Conservation (phyloP, 92 coral and sea anemone genomes). For the Porites divaricata region DNA sequence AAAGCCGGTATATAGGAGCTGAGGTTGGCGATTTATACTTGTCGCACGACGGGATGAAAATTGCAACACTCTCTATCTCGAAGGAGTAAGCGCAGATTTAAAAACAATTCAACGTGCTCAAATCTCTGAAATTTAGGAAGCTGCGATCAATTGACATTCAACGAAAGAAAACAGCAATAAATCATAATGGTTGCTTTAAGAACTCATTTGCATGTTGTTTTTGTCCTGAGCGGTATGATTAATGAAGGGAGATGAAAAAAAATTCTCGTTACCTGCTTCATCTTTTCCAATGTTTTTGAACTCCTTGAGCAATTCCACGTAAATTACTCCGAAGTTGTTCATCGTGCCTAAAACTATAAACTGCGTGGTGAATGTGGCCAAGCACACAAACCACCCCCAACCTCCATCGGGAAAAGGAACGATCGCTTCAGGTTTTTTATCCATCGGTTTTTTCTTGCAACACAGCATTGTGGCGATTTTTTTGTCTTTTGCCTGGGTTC, state of each 20-base stretch:
- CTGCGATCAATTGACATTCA: background rate
- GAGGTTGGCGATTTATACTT: background rate
- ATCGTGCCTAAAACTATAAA: constrained; percentile 95
- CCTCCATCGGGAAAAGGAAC: constrained; percentile 97
- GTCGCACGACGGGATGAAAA: background rate
- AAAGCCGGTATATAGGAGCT: background rate
- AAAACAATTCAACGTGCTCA: too few species aligned
- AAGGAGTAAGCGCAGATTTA: background rate
- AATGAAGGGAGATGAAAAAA: background rate
- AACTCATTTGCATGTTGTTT: constrained; percentile 46
- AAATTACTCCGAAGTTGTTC: constrained; percentile 96
- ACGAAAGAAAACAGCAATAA: constrained; percentile 2
- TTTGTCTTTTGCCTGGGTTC: background rate
- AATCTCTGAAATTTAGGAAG: background rate
- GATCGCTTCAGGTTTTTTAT: constrained; percentile 70
- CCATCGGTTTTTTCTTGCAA: constrained; percentile 73
- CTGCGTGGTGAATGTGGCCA: constrained; percentile 90
- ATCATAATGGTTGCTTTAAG: constrained; percentile 16
- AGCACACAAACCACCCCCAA: constrained; percentile 98
- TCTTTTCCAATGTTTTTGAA: constrained; percentile 70
- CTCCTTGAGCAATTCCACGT: constrained; percentile 79
- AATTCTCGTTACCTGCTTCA: constrained; percentile 70
- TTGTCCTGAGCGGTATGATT: background rate
- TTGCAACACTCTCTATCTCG: background rate
- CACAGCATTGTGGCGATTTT: constrained; percentile 51